Base-by-base conservation (phyloP, 2,113 vertebrate species). In the Hypanus sabinus region DNA sequence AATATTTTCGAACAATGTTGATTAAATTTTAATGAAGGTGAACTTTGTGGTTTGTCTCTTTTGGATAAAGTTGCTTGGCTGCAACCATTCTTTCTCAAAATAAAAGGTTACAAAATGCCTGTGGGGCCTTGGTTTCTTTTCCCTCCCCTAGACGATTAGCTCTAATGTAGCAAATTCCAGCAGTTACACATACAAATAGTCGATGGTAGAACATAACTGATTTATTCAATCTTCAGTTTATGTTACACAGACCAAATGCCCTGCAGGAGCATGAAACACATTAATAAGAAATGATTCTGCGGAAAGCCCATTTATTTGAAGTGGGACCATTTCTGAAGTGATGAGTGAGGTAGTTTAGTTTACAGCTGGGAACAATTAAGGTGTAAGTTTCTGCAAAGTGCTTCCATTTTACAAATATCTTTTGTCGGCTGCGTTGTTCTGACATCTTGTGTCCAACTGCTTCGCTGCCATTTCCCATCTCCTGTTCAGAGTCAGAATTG, bases 281-380 rank as follows among this genome's bases (percentile, higher is more conserved):
- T 95, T 95, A 96, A 96, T 96, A 96, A 95, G 94, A 95, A 94
- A 95, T 94, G 88, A 94, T 83, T 94, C 94, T 94, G 18, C 36
- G 85, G 46, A 81, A 93, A 62, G 94, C 94, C 87, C 94, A 94
- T 94, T 94, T 94, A 94, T 94, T 95, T 94, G 95, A 95, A 94
- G 94, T 76, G 85, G 94, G 94, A 92, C 94, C 94, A 93, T 94
- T 95, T 94, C 94, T 62, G 20, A 90, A 94, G 94, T 70, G 94
- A 46, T 38, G 62, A 18, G 94, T 62, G 70, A 46, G 55, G 36
- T 70, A 94, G 65, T 95, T 85, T 96, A 91, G 88, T 73, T 71
- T 94, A 87, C 83, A 94, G 94, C 94, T 94, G 94, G 94, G 76
- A 94, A 94, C 94, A 71, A 95, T 95, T 22, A 94, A 55, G 92